Percentiles rank a stretch among this genome's conserved stretches.
Conservation (phyloP, 2,797 vertebrate genomes). For the Diglossa cyanea region DNA sequence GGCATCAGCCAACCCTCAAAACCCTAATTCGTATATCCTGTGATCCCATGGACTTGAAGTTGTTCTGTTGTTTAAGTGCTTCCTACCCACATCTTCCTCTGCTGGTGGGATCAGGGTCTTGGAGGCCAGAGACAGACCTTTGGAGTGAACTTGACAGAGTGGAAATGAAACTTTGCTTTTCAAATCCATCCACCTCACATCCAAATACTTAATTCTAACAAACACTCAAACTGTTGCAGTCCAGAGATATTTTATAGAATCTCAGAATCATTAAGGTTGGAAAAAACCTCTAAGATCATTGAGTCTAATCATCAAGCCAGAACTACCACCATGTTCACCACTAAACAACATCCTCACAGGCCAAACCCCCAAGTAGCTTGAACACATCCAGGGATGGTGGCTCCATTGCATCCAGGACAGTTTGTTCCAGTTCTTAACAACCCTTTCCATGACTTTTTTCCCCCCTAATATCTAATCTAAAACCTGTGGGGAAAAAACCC, state of each 20-base stretch:
- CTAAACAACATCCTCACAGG: not conserved
- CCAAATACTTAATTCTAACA: not conserved
- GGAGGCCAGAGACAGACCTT: not conserved
- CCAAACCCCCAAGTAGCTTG: not conserved
- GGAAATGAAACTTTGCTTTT: not conserved
- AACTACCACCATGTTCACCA: not conserved
- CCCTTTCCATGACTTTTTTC: not conserved
- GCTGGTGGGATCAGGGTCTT: not conserved
- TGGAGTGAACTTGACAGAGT: not conserved
- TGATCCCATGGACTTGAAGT: not conserved
- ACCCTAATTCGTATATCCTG: not conserved
- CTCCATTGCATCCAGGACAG: not conserved
- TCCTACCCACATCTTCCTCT: not conserved
- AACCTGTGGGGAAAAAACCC: not conserved
- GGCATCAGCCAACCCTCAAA: not conserved
- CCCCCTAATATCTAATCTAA: not conserved
- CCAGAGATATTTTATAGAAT: not conserved
- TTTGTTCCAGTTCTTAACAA: not conserved
- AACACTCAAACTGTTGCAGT: not conserved
- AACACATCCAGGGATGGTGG: accelerated
- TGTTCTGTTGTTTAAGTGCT: not conserved
- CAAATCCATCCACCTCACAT: not conserved
- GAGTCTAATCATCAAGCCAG: not conserved
- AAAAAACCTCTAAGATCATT: not conserved
- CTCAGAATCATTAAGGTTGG: not conserved